A percentile compares a stretch with the other conserved stretches of the same genome.
phyloP scores from a whole-genome alignment of 2,888 invertebrate species.

The Anthrax anthrax region DNA sequence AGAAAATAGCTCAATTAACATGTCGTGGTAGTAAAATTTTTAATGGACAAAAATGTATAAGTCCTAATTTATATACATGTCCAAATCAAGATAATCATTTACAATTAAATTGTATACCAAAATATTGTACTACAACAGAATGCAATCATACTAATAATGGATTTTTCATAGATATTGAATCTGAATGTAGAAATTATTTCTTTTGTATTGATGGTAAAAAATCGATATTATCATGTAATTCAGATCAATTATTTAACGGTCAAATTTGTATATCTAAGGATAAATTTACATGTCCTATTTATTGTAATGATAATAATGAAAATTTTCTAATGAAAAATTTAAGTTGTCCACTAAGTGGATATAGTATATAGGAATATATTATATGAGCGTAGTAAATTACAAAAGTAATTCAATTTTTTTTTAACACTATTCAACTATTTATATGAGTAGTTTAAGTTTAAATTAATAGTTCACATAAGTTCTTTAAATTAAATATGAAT shows the following conservation, averaged over 20 bases:
- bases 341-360: constrained; percentile 16
- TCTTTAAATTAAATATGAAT: too few species aligned
- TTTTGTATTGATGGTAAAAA: constrained; percentile 42
- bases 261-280: constrained; percentile 39
- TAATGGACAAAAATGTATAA: constrained; percentile 43
- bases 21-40: constrained; percentile 43
- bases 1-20: constrained; percentile 40
- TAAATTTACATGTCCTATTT: constrained; percentile 19
- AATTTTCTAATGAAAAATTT: constrained; percentile 8
- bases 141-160: constrained; percentile 32
- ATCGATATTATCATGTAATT: constrained; percentile 37
- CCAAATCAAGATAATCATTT: constrained; percentile 26
- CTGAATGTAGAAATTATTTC: constrained; percentile 39
- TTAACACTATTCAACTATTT: too few species aligned
- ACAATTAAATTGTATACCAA: constrained; percentile 22
- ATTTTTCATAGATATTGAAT: constrained; percentile 38
- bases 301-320: constrained; percentile 16
- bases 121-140: constrained; percentile 17
- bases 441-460: too few species aligned
- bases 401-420: too few species aligned
- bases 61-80: constrained; percentile 34
- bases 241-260: constrained; percentile 40
- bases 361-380: background rate
- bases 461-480: too few species aligned
- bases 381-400: too few species aligned